phyloP scores from a whole-genome alignment of 1,140 invertebrate genomes.

The Idris sp. region DNA sequence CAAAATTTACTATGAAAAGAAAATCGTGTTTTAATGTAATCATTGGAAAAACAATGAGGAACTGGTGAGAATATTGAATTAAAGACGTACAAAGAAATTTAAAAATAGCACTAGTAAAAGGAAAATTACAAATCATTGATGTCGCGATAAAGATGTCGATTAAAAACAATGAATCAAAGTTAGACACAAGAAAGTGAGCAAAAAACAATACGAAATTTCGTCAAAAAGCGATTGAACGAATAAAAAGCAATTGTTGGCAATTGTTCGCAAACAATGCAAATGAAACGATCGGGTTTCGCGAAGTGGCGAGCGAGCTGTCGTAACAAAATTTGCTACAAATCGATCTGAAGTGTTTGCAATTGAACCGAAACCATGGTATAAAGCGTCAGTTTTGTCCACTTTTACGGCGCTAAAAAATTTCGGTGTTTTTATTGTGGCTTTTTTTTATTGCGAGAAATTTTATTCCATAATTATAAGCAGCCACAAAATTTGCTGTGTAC shows the following conservation, averaged over 20 bases:
- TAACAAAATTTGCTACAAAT: conserved; percentile 37
- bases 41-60: too few relatives aligned
- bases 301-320: conserved; percentile 10
- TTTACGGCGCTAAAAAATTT: conserved; percentile 12
- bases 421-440: too few relatives aligned
- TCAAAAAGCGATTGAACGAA: conserved; percentile 27
- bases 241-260: conserved; percentile 44
- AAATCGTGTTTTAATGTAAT: too few relatives aligned
- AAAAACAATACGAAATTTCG: conserved; percentile 3
- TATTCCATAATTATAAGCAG: conserved; percentile 19
- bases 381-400: conserved; percentile 5
- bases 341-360: conserved; percentile 38
- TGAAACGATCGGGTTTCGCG: conserved; percentile 36
- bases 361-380: conserved; percentile 7
- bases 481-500: conserved; percentile 22
- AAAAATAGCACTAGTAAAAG: too few relatives aligned
- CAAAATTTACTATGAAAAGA: too few relatives aligned
- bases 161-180: background rate
- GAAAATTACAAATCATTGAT: too few relatives aligned
- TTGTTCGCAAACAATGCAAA: conserved; percentile 49
- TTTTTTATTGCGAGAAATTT: conserved; percentile 18
- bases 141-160: background rate
- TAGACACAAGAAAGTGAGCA: background rate
- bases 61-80: too few relatives aligned
- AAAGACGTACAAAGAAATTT: too few relatives aligned